phyloP scores from a whole-genome alignment of 2,113 vertebrate species.

The Numida meleagris region DNA sequence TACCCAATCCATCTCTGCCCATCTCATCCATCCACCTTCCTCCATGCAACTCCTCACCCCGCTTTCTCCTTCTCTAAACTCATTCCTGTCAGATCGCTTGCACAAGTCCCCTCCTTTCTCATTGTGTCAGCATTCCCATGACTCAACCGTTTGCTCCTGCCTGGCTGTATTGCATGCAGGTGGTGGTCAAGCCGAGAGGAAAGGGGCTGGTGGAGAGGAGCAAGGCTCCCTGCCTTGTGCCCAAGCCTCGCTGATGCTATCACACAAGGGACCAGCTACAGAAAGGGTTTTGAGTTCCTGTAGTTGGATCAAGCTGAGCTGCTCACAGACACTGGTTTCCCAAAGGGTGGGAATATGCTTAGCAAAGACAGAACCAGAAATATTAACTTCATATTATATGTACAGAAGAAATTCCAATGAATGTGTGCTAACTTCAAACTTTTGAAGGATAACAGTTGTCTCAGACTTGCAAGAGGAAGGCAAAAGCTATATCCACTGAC shows the following conservation, averaged over 20 bases:
- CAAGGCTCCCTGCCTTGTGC: not conserved
- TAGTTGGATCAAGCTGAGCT: not conserved
- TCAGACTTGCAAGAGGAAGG: not conserved
- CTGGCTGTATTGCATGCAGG: rapidly evolving
- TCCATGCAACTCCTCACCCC: rapidly evolving
- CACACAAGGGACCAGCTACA: not conserved
- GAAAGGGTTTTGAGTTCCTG: not conserved
- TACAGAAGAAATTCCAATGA: not conserved
- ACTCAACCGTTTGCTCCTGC: not conserved
- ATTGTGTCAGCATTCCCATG: rapidly evolving
- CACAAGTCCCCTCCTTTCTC: not conserved
- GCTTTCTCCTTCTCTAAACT: not conserved
- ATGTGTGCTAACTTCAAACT: not conserved
- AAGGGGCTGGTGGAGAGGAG: not conserved
- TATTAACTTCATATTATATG: not conserved
- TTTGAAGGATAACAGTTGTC: not conserved
- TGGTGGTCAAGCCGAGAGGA: rapidly evolving
- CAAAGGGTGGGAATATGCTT: not conserved
- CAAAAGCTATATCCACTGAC: not conserved
- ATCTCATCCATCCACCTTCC: not conserved
- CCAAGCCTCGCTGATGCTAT: not conserved
- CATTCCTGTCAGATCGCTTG: not conserved
- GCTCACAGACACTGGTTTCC: not conserved
- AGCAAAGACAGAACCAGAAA: not conserved
- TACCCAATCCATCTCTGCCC: not conserved